Percentiles rank a stretch among this genome's conserved stretches.
These are phyloP conservation scores for Gnathonemus longibarbis DNA, from an alignment of 2,113 vertebrate genomes.

Conservation along the genomic window DNA sequence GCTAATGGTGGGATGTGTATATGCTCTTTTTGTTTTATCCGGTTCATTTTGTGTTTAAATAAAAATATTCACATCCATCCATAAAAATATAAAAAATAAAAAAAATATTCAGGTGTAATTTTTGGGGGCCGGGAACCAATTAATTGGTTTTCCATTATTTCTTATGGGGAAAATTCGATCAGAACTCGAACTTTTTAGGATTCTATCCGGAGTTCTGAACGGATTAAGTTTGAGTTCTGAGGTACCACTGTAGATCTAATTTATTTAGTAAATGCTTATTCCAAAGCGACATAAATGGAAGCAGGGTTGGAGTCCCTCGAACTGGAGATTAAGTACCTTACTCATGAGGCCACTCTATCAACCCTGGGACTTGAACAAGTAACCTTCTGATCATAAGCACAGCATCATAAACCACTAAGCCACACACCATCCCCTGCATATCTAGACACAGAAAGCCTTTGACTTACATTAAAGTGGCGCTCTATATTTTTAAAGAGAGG, in stretches of 20 bases:
- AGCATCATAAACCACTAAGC: background rate
- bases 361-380: background rate
- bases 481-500: background rate
- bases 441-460: background rate
- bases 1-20: too few relatives aligned
- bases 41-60: too few relatives aligned
- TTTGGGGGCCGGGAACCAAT: too few relatives aligned
- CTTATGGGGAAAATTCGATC: too few relatives aligned
- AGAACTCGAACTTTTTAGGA: too few relatives aligned
- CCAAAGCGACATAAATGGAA: background rate
- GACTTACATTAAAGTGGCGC: background rate
- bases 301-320: background rate
- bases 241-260: background rate
- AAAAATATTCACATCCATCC: too few relatives aligned
- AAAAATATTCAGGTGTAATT: too few relatives aligned
- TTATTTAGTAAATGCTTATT: background rate
- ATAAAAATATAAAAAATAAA: too few relatives aligned
- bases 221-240: too few relatives aligned
- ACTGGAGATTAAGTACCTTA: background rate
- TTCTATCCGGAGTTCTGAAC: too few relatives aligned
- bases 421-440: background rate
- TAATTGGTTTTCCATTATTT: too few relatives aligned
- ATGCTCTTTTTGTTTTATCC: too few relatives aligned
- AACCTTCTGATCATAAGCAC: background rate
- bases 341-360: background rate